Evolutionary conservation across 2,797 vertebrate species (phyloP), one percentile per base, ranked within the genome.

Genomic region (Tarsius wallacei): DNA sequence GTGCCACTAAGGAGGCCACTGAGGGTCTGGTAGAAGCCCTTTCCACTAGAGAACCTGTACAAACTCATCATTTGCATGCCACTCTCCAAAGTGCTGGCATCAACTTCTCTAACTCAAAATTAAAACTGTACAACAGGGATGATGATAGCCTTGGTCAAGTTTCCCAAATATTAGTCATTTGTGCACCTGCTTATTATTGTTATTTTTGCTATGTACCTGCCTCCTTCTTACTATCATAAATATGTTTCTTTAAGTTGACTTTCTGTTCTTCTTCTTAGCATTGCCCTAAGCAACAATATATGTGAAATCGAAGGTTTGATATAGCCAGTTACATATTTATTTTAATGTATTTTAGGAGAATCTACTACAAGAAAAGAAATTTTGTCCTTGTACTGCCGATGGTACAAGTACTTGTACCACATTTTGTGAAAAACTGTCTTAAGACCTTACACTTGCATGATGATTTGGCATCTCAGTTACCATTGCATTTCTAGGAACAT

Each of bases 401-500:
- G 76, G 85, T 70, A 31, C 22, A 55, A 61, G 21, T 42, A 61
- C 24, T 4, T 80, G 22, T 57, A 22, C 22, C 47, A 70, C 4
- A 15, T 64, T 71, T 93, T 68, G 51, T 76, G 28, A 70, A 88
- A 90, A 66, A 68, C 31, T 14, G 21, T 51, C 81, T 85, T 70
- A 53, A 85, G 49, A 49, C 55, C 57, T 77, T 77, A 76, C 0
- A 5, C 9, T 81, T n/a, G 19, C 61, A 21, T 19, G 14, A 63
- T 47, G 21, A 16, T 63, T 66, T 81, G 66, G 55, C 47, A 47
- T 26, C 55, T 95, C 16, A 2, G 1, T 78, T 33, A 76, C 73
- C 33, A n/a, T 70, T 80, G 15, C 74, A 9, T 96, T 89, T 99
- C 36, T 31, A 51, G 93, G 83, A 66, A 42, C 31, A 14, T 4